A percentile compares a stretch with the other conserved stretches of the same genome.
Evolutionary conservation across 2,888 invertebrate genomes (phyloP).

Genomic region (Hetaerina titia): DNA sequence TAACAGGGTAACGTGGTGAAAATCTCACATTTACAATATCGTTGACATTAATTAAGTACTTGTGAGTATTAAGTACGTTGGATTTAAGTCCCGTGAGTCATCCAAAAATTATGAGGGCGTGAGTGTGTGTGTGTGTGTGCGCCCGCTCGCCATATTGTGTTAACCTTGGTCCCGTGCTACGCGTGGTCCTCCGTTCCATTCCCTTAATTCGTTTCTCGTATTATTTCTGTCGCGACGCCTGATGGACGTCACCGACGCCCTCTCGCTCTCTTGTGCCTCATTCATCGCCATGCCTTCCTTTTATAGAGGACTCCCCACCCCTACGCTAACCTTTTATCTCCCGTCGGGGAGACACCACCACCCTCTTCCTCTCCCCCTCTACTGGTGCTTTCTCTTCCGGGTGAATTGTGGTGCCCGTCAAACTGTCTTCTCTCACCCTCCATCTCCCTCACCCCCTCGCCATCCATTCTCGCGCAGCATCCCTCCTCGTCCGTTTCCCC

Average conservation of each 20-base stretch:
- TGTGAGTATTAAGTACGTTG: too few relatives aligned
- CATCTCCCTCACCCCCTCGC: background rate
- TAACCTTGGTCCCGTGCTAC: background rate
- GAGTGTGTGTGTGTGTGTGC: too few relatives aligned
- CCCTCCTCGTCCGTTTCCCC: background rate
- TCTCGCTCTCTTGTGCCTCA: background rate
- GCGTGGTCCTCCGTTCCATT: background rate
- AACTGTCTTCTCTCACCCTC: background rate
- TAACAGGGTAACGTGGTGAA: too few relatives aligned
- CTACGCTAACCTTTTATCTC: background rate
- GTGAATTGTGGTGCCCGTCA: background rate
- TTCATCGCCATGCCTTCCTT: background rate
- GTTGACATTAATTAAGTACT: too few relatives aligned
- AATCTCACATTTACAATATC: too few relatives aligned
- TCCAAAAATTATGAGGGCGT: too few relatives aligned
- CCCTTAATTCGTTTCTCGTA: background rate
- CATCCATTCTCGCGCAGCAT: background rate
- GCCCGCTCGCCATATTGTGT: background rate
- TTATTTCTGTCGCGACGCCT: slow-evolving; percentile 18
- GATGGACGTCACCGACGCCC: background rate
- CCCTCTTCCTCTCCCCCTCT: background rate
- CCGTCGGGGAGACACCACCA: background rate
- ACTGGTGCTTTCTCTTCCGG: background rate
- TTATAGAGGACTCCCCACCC: background rate
- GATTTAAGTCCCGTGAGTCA: too few relatives aligned